A percentile compares a stretch with the other conserved stretches of the same genome.
Conservation (phyloP, 2,797 vertebrate genomes). For the Siniperca obscura region DNA sequence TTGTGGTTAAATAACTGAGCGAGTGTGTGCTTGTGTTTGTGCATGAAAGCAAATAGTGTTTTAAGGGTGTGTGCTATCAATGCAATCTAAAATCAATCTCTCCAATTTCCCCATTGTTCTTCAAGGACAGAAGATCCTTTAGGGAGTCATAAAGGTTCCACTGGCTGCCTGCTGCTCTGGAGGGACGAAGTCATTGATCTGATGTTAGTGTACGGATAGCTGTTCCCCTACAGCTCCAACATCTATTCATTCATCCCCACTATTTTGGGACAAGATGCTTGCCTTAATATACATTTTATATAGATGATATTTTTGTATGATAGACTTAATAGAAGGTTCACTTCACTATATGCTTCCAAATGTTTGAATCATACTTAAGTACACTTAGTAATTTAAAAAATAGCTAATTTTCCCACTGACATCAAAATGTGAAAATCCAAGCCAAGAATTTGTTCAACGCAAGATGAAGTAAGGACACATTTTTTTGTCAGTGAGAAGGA, state of each 20-base stretch:
- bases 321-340: not conserved
- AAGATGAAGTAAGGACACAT: not conserved
- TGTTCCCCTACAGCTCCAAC: not conserved
- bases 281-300: not conserved
- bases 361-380: not conserved
- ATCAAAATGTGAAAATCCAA: not conserved
- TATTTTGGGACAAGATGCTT: not conserved
- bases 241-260: slow-evolving; percentile 3
- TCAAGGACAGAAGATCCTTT: slow-evolving; percentile 64
- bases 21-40: slow-evolving; percentile 15
- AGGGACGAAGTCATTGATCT: slow-evolving; percentile 56
- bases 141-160: slow-evolving; percentile 46
- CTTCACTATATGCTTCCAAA: not conserved
- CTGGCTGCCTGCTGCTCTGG: slow-evolving; percentile 29
- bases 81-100: slow-evolving; percentile 65
- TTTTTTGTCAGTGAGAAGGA: not conserved
- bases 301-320: not conserved
- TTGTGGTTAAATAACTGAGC: not conserved
- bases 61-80: slow-evolving; percentile 24
- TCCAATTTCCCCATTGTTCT: slow-evolving; percentile 53
- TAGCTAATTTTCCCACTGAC: not conserved
- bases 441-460: not conserved
- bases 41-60: slow-evolving; percentile 6
- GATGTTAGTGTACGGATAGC: slow-evolving; percentile 22
- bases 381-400: too few relatives aligned